Base-by-base conservation (phyloP, 2,888 invertebrate species). In the Suillia variegata region DNA sequence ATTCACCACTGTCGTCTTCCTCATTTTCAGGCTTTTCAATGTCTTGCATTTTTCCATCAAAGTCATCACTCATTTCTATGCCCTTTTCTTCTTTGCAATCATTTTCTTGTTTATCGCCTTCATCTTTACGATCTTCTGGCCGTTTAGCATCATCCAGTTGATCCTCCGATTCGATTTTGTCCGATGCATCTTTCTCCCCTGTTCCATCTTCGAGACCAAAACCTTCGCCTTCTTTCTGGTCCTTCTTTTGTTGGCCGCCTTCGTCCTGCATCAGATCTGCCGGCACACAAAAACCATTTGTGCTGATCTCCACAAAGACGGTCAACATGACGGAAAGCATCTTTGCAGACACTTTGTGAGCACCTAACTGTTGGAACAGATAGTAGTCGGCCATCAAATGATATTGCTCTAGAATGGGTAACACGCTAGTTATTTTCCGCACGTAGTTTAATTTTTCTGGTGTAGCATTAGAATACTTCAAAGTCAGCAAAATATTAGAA, bases 21-120 rank as follows among this genome's bases (percentile, higher is more conserved):
- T 83, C 84, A 42, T 85, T 82, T 56, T 89, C 76, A 1, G 77
- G 86, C 63, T 89, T 86, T 2, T 92, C 90, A 15, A 91, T 82
- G 74, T 96, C 90, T 65, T 83, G 79, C 73, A 78, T 73, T 67
- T 76, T 76, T 38, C 82, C 94, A 59, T 96, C 96, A 76, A 98
- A 96, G 78, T 98, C 94, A 67, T 97, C 96, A 17, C 93, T 92
- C 95, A 98, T 96, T 72, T 98, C 96, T 56, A 98, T 89, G 17
- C 95, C 96, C 53, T 94, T 91, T 63, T 96, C 93, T 76, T 96
- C 94, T 72, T 92, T 89, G 70, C 90, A 89, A 74, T 93, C 91
- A 70, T 88, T 86, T 24, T 90, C 88, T 59, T 89, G 86, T 63
- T 93, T 89, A 72, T 94, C 87, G 2, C 71, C 73, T 65, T 94